Base-by-base conservation (phyloP, 2,797 vertebrate species). In the Gouania willdenowi region DNA sequence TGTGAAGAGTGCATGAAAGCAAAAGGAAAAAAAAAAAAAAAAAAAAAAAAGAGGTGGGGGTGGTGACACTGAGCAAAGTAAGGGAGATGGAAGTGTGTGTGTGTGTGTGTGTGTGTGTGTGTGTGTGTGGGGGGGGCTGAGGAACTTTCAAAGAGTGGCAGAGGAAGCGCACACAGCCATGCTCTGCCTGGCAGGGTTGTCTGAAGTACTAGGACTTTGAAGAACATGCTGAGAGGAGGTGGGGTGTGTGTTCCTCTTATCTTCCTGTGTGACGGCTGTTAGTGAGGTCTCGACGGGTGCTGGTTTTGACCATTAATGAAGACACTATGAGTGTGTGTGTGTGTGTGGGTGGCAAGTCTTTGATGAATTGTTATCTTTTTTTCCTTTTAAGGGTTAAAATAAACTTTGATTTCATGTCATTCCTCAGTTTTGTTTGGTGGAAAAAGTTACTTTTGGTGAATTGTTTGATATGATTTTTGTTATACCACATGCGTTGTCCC, bases 121-220 rank as follows among this genome's bases (percentile, higher is more conserved):
- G 53, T 33, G 65, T 72, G 53, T 50, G 75, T 72, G 65, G 46
- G 33, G 50, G 47, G 70, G 63, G 66, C 78, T 47, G 62, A 60
- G 68, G 73, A 80, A 77, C 59, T 81, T 83, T 82, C 73, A 85
- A 77, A 86, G 74, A 49, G 52, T 34, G 40, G 61, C 71, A 62
- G 74, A 75, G 80, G 74, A 75, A 75, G 78, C 70, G 69, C 51
- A 39, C 34, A 22, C 34, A 57, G 60, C 37, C 54, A 35, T 59
- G 66, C 66, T 79, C 65, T n/a, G 70, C 57, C 58, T 27, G 60
- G 63, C 69, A 53, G 69, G 63, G 79, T 48, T 39, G 75, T 82
- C 58, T 82, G 80, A 81, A 78, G 79, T 72, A 63, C 53, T n/a
- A 2, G 1, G 42, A 41, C 82, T 85, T 83, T 85, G 79, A 85